These are phyloP conservation scores for Chanos chanos DNA, from an alignment of 2,797 vertebrate species.

Conservation along the genomic window DNA sequence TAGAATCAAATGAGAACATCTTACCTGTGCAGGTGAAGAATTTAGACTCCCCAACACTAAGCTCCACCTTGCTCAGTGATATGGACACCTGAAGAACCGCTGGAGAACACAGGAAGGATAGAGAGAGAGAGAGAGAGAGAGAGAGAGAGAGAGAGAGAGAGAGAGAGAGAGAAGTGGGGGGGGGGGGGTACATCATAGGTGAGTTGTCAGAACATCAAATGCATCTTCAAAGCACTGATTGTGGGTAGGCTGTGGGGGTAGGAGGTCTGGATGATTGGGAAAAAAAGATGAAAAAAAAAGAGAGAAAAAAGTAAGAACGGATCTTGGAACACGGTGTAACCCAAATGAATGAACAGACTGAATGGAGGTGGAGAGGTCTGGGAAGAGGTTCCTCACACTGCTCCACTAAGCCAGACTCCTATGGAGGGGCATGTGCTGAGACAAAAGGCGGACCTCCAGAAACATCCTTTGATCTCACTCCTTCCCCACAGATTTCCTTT, in stretches of 20 bases:
- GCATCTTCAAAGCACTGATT: too few species aligned
- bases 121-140: background rate
- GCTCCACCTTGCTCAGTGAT: slow-evolving; percentile 94
- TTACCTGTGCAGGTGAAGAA: slow-evolving; percentile 98
- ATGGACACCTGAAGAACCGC: slow-evolving; percentile 94
- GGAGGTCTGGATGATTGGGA: too few species aligned
- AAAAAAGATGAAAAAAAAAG: too few species aligned
- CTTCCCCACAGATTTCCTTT: slow-evolving; percentile 2
- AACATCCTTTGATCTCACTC: slow-evolving; percentile 3
- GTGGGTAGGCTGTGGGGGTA: too few species aligned
- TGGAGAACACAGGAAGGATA: slow-evolving; percentile 66
- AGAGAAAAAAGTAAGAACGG: too few species aligned
- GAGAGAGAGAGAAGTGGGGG: background rate
- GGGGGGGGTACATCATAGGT: slow-evolving; percentile 5
- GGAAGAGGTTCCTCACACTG: too few species aligned
- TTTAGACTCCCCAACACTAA: slow-evolving; percentile 96
- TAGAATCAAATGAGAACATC: background rate
- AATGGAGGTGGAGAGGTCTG: too few species aligned
- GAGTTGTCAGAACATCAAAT: too few species aligned
- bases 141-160: background rate
- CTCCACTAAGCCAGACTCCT: background rate
- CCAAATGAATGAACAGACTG: too few species aligned
- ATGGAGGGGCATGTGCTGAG: background rate
- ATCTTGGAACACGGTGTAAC: too few species aligned
- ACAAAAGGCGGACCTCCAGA: background rate